A percentile compares a stretch with the other conserved stretches of the same genome.
Conservation (phyloP, 2,888 invertebrate genomes). For the Campopleginae sp. region DNA sequence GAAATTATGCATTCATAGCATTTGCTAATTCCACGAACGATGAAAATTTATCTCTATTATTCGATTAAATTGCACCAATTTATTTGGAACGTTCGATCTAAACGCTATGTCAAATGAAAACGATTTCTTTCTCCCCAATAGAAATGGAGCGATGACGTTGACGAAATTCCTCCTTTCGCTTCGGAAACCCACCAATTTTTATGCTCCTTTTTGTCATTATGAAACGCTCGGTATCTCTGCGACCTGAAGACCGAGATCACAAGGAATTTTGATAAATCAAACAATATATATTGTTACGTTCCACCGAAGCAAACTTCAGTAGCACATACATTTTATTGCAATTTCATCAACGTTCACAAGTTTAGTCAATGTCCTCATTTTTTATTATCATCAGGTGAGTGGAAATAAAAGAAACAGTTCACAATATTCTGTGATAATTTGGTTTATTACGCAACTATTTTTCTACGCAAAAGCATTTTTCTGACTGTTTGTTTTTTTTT, state of each 20-base stretch:
- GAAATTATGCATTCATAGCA: neutral
- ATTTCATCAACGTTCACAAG: neutral
- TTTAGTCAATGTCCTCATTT: neutral
- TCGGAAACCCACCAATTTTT: too few relatives aligned
- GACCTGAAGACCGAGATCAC: too few relatives aligned
- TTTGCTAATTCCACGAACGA: neutral
- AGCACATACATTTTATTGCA: neutral
- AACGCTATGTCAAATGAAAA: neutral
- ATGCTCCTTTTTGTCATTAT: too few relatives aligned
- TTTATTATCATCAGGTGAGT: neutral
- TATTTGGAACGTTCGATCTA: neutral
- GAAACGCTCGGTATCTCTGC: too few relatives aligned
- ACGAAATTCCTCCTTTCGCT: too few relatives aligned
- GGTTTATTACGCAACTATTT: neutral
- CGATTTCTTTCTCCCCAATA: neutral
- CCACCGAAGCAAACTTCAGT: too few relatives aligned
- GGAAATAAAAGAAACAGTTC: neutral
- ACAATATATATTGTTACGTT: too few relatives aligned
- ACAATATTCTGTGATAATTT: neutral
- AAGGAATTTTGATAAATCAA: too few relatives aligned
- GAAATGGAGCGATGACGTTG: too few relatives aligned
- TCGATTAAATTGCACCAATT: neutral
- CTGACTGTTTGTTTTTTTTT: too few relatives aligned
- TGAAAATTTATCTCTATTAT: neutral
- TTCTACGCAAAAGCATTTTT: neutral